phyloP scores from a whole-genome alignment of 2,113 vertebrate genomes.

The Ochotona princeps region DNA sequence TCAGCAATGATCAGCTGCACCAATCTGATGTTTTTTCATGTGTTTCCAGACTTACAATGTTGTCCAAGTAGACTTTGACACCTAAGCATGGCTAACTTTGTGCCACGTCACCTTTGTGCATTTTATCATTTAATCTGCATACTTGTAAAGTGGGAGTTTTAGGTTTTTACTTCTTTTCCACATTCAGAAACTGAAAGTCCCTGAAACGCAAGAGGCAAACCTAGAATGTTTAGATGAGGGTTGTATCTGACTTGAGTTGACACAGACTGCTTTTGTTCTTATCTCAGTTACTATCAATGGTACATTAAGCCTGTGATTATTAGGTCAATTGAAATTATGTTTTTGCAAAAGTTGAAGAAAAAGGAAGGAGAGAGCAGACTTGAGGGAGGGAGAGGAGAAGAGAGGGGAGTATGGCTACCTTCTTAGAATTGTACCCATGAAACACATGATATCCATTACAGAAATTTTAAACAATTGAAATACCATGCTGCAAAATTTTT shows the following conservation, averaged over 20 bases:
- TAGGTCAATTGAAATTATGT: too few species aligned
- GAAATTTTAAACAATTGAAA: too few species aligned
- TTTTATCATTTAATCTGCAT: background rate
- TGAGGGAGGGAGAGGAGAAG: too few species aligned
- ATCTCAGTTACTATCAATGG: background rate
- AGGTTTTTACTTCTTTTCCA: background rate
- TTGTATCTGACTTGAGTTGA: background rate
- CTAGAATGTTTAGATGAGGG: background rate
- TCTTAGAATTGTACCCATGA: too few species aligned
- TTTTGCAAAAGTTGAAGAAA: too few species aligned
- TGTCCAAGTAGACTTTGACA: background rate
- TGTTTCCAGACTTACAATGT: background rate
- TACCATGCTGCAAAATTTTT: background rate
- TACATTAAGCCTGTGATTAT: too few species aligned
- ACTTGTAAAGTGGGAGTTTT: background rate
- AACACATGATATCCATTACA: too few species aligned
- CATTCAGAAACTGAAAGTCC: background rate
- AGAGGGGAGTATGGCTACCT: too few species aligned
- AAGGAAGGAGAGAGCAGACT: too few species aligned
- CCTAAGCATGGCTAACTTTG: background rate
- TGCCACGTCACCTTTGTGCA: background rate
- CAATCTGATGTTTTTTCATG: background rate
- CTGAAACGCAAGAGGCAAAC: constrained; percentile 8
- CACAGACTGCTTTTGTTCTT: background rate
- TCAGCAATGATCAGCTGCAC: background rate